These are phyloP conservation scores for Tiliacea aurago DNA, from an alignment of 2,888 invertebrate species.

Conservation along the genomic window DNA sequence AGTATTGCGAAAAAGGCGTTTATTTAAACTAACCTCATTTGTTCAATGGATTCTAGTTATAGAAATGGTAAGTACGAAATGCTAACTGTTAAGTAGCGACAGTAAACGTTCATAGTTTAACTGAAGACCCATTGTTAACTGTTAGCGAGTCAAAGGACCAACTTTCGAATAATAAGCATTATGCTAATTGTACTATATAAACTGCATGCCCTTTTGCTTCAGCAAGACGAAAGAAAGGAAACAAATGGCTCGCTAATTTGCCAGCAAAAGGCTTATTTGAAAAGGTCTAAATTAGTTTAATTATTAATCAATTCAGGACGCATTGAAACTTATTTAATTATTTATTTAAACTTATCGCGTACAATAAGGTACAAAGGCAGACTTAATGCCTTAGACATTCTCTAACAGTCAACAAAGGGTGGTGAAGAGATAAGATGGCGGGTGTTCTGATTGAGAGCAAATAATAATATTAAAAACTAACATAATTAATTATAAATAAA, in stretches of 20 bases:
- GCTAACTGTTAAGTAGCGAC: conserved; percentile 30
- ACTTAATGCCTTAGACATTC: too few species aligned
- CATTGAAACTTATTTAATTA: neutral
- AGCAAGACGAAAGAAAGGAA: neutral
- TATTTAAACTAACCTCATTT: conserved; percentile 1
- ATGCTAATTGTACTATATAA: conserved; percentile 12
- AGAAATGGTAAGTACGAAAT: conserved; percentile 31
- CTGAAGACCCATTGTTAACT: conserved; percentile 41
- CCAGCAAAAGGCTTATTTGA: neutral
- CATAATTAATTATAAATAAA: too few species aligned
- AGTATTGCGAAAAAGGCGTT: conserved; percentile 5
- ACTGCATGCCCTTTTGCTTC: conserved; percentile 1
- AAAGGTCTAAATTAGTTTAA: neutral
- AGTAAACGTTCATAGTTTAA: conserved; percentile 35
- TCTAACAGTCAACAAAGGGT: too few species aligned
- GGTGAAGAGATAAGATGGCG: too few species aligned
- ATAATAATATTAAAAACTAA: too few species aligned
- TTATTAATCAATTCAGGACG: neutral
- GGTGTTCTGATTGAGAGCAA: too few species aligned
- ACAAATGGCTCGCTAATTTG: neutral
- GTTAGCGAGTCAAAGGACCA: conserved; percentile 21
- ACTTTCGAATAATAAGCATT: conserved; percentile 22
- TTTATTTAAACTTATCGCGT: too few species aligned
- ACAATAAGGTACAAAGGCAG: too few species aligned
- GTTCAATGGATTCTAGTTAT: conserved; percentile 1